Percentiles rank a stretch among this genome's conserved stretches.
These are phyloP conservation scores for Bombus superbus DNA, from an alignment of 1,140 invertebrate species.

Conservation along the genomic window DNA sequence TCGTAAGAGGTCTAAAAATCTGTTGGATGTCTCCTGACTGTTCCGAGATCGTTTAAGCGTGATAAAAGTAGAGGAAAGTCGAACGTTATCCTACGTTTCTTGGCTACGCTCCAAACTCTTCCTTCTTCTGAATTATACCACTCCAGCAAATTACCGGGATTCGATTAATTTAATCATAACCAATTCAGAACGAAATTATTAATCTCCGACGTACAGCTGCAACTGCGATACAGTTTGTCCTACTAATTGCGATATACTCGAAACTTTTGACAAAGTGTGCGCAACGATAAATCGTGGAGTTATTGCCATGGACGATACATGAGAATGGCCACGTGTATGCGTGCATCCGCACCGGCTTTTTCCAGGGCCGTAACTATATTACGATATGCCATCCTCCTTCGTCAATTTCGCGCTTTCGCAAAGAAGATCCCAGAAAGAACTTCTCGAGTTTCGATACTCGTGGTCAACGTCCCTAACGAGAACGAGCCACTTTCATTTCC, in stretches of 20 bases:
- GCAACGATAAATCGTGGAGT: background rate
- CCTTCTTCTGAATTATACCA: background rate
- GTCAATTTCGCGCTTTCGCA: background rate
- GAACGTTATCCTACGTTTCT: background rate
- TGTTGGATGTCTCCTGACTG: background rate
- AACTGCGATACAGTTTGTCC: background rate
- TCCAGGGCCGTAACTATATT: constrained; percentile 3
- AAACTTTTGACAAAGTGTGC: constrained; percentile 4
- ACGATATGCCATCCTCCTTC: background rate
- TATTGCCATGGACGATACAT: background rate
- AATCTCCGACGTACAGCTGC: too few species aligned
- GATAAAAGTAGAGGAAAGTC: background rate
- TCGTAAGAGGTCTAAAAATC: background rate
- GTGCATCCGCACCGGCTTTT: background rate
- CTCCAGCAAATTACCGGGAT: background rate
- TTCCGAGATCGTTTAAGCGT: background rate
- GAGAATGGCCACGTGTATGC: background rate
- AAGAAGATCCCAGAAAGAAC: background rate
- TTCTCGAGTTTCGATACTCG: background rate
- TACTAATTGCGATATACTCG: background rate
- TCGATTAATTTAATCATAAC: background rate
- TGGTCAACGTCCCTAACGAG: too few species aligned
- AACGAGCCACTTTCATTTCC: background rate
- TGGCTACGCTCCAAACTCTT: background rate
- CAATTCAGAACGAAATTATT: background rate